Base-by-base conservation (phyloP, 2,888 invertebrate species). In the Fragum whitleyi region DNA sequence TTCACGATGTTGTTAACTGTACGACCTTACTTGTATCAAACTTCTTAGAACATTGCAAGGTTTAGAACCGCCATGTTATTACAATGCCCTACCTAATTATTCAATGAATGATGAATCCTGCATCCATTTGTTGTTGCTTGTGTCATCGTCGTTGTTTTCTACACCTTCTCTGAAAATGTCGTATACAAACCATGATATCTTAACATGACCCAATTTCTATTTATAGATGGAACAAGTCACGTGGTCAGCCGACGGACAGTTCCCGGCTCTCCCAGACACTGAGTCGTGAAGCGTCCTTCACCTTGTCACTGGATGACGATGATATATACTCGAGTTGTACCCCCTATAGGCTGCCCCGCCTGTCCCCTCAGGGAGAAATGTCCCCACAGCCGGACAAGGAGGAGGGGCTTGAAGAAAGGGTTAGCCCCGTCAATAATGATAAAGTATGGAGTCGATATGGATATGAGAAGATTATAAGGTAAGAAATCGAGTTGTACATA, bases 371-470 rank as follows among this genome's bases (percentile, higher is more conserved):
- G 26, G 81, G 83, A 39, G 86, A 85, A n/a, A 79, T 81, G 2
- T 57, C 82, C 3, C 77, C 74, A 19, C 39, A 59, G 7, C 79
- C 74, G 39, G 74, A 77, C 19, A 57, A 53, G 39, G 72, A 75
- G 3, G 73, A 74, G 26, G 57, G 57, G 5, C 74, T n/a, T 0
- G 73, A 69, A 9, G 39, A 72, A 6, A 84, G 83, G 0, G 80
- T 76, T 0, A 73, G 42, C 42, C 47, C 65, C 19, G n/a, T 42
- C 9, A 76, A 79, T 9, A 76, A 79, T 9, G 86, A 87, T 21
- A 88, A 86, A 78, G 82, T 88, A 5, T 90, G 88, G 87, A 89
- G 87, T 47, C 75, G 89, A 14, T 86, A 87, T 74, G 90, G 90
- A 2, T 90, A 87, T 65, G 89, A 90, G 75, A 85, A 87, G 51